Conservation (phyloP, 2,888 invertebrate genomes). For the Spodoptera exigua region DNA sequence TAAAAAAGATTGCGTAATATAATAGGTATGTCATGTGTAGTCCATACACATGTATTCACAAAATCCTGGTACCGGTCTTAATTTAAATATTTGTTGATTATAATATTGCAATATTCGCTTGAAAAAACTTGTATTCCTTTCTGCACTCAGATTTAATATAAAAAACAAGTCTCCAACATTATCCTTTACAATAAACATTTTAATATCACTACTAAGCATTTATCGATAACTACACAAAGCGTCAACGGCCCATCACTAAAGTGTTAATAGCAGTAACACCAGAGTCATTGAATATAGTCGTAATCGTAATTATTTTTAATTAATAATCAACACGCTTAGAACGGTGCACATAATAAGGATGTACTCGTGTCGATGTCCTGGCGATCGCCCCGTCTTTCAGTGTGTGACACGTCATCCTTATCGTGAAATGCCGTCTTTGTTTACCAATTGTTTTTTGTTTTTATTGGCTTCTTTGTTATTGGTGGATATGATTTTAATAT, state of each 20-base stretch:
- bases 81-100: too few species aligned
- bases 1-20: too few species aligned
- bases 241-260: constrained; percentile 71
- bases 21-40: too few species aligned
- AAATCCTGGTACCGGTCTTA: too few species aligned
- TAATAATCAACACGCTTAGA: constrained; percentile 89
- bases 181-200: too few species aligned
- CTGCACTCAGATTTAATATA: too few species aligned
- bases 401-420: constrained; percentile 21
- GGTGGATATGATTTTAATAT: too few species aligned
- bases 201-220: not conserved
- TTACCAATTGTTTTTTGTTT: constrained; percentile 5
- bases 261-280: constrained; percentile 87
- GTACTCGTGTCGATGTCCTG: constrained; percentile 81
- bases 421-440: constrained; percentile 12
- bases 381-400: constrained; percentile 39
- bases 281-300: constrained; percentile 89
- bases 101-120: too few species aligned
- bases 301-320: constrained; percentile 90
- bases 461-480: too few species aligned
- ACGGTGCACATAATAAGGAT: constrained; percentile 85
- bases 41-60: too few species aligned
- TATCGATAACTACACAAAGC: constrained; percentile 51
- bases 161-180: too few species aligned
- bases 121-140: too few species aligned